Conservation (phyloP, 2,113 vertebrate genomes). For the Elachura formosa region DNA sequence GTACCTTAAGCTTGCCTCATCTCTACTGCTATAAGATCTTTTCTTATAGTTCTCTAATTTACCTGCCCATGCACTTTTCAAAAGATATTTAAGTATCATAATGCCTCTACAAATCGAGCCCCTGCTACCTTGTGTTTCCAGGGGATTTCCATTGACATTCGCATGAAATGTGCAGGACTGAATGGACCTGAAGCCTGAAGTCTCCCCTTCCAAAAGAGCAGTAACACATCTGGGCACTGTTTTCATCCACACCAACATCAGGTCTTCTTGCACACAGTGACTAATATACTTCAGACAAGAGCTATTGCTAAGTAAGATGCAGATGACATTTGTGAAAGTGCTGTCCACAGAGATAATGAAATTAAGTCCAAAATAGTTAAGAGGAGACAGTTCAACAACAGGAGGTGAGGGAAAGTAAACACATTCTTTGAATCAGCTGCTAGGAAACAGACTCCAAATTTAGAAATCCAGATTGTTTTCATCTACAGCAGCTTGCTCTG, state of each 20-base stretch:
- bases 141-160: accelerated
- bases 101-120: not conserved
- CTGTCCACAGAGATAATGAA: not conserved
- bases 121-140: not conserved
- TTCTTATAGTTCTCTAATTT: not conserved
- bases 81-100: not conserved
- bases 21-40: not conserved
- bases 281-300: not conserved
- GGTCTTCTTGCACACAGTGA: not conserved
- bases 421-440: not conserved
- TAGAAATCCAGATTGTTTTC: not conserved
- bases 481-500: not conserved
- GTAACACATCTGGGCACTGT: not conserved
- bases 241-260: not conserved
- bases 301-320: accelerated
- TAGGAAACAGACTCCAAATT: not conserved
- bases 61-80: not conserved
- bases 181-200: not conserved
- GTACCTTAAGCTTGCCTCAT: not conserved
- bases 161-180: not conserved
- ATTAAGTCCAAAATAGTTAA: not conserved
- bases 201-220: not conserved
- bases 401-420: not conserved
- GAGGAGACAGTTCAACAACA: not conserved
- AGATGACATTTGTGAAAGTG: not conserved